A percentile compares a stretch with the other conserved stretches of the same genome.
These are phyloP conservation scores for Chanos chanos DNA, from an alignment of 2,797 vertebrate genomes.

Conservation along the genomic window DNA sequence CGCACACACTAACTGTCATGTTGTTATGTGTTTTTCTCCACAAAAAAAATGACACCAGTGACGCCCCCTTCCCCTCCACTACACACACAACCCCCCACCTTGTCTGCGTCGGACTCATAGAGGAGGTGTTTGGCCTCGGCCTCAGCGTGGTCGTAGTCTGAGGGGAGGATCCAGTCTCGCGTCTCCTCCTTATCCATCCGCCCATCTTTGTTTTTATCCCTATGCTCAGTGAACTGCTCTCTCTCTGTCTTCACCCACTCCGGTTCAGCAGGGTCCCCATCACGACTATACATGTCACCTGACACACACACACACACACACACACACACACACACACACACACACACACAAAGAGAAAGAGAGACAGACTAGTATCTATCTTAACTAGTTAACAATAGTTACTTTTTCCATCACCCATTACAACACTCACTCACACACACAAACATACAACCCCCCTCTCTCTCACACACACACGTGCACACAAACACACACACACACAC, in stretches of 20 bases:
- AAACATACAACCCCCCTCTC: background rate
- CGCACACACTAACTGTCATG: too few species aligned
- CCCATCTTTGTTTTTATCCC: constrained; percentile 94
- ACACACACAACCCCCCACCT: too few species aligned
- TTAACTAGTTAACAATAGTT: background rate
- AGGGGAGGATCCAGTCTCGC: constrained; percentile 95
- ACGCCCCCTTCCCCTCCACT: too few species aligned
- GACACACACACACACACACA: background rate
- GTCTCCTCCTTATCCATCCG: constrained; percentile 98
- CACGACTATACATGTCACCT: constrained; percentile 98
- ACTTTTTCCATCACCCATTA: background rate
- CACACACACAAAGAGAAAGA: background rate
- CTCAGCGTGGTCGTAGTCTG: constrained; percentile 94
- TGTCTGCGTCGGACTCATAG: constrained; percentile 90
- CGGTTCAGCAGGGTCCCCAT: constrained; percentile 83
- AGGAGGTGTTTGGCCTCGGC: constrained; percentile 94
- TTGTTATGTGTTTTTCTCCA: too few species aligned
- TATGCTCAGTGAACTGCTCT: constrained; percentile 93
- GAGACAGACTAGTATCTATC: background rate
- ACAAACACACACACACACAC: background rate
- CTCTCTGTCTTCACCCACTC: constrained; percentile 96
- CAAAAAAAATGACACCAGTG: too few species aligned
- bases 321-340: background rate
- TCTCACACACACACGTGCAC: background rate
- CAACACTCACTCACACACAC: background rate